Conservation (phyloP, 1,140 invertebrate species). For the Drosophila santomea region DNA sequence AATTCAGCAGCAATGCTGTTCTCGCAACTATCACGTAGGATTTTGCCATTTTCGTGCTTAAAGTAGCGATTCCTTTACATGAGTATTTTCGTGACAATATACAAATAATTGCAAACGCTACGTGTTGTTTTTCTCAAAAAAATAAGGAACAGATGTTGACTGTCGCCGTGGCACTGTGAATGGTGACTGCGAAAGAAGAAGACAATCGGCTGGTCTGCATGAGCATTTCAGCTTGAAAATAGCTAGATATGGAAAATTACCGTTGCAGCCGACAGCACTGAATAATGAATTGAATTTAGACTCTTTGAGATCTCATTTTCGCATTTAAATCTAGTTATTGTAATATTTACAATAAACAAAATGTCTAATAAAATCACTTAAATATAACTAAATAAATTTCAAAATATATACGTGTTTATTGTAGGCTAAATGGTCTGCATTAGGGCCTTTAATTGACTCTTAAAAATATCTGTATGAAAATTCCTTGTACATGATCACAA, state of each 20-base stretch:
- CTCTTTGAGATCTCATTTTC: too few species aligned
- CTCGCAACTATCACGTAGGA: constrained; percentile 1
- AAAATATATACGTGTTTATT: too few species aligned
- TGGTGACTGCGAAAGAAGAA: constrained; percentile 6
- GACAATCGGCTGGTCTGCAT: constrained; percentile 16
- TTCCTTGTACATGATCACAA: too few species aligned
- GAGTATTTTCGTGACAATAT: constrained; percentile 41
- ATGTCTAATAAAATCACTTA: too few species aligned
- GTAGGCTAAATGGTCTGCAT: background rate
- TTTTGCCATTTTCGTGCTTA: constrained; percentile 13
- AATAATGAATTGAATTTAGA: too few species aligned
- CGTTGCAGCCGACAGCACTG: too few species aligned
- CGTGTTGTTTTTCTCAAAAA: constrained; percentile 64
- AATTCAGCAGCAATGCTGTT: constrained; percentile 20
- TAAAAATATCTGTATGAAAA: too few species aligned
- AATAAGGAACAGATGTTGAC: constrained; percentile 47
- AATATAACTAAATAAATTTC: too few species aligned
- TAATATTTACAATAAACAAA: too few species aligned
- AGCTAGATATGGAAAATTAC: background rate
- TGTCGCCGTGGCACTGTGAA: constrained; percentile 8
- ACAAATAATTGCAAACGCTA: constrained; percentile 28
- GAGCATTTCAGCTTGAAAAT: background rate
- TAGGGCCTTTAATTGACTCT: background rate
- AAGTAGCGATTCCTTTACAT: constrained; percentile 3
- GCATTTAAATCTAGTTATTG: too few species aligned